Conservation (phyloP, 37 sponge, comb jelly and placozoan species). For the Lycopodina hypogea region DNA sequence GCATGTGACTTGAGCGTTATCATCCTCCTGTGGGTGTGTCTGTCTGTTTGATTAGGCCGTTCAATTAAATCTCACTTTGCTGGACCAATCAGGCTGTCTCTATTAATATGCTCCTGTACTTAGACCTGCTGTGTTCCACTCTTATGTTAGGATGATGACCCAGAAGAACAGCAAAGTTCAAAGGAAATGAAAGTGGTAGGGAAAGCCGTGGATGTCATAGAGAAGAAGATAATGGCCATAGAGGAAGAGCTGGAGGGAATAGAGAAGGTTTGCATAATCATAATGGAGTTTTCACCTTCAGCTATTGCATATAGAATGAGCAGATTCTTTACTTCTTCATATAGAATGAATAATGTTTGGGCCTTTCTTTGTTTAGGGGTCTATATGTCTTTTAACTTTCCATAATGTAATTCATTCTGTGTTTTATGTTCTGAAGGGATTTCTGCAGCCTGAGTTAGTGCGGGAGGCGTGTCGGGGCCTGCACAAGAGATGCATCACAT, state of each 20-base stretch:
- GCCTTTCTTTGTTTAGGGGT: no score
- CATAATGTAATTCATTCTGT: no score
- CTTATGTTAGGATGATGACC: neutral
- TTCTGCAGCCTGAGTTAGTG: slow-evolving; percentile 33
- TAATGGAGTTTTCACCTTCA: neutral
- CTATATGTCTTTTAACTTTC: no score
- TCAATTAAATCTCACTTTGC: no score
- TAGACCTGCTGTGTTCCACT: no score
- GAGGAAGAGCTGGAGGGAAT: slow-evolving; percentile 36
- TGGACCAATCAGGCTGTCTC: no score
- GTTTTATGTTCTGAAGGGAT: slow-evolving; percentile 20
- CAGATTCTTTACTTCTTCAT: neutral
- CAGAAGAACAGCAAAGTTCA: slow-evolving; percentile 22
- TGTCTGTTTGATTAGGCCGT: no score
- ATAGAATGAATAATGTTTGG: no score
- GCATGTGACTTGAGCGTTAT: no score
- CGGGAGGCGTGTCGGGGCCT: slow-evolving; percentile 32
- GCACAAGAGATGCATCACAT: slow-evolving; percentile 31
- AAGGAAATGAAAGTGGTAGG: neutral
- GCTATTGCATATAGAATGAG: neutral
- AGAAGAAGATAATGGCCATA: slow-evolving; percentile 21
- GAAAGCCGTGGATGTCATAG: slow-evolving; percentile 30
- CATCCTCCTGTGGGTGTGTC: no score
- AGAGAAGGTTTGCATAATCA: slow-evolving; percentile 46
- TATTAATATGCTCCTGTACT: no score